Conservation (phyloP, 2,797 vertebrate species). For the Spea hammondii region DNA sequence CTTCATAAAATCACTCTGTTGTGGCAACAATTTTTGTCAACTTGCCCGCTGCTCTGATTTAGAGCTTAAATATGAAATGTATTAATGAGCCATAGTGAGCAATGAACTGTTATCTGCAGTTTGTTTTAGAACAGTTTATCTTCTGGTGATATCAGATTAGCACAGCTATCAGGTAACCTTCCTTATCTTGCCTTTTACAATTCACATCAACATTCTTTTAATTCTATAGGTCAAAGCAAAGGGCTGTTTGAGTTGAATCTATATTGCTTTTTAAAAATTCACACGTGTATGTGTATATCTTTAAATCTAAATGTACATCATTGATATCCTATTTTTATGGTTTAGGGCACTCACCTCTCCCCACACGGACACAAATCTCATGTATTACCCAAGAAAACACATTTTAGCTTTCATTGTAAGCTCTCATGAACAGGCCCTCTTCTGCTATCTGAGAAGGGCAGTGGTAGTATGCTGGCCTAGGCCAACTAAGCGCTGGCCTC, state of each 20-base stretch:
- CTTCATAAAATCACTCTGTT: slow-evolving; percentile 6
- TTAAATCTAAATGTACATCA: not conserved
- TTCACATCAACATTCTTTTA: slow-evolving; percentile 7
- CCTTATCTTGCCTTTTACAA: slow-evolving; percentile 27
- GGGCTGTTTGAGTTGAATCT: not conserved
- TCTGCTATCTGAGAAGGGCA: too few relatives aligned
- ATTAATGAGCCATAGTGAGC: slow-evolving; percentile 13
- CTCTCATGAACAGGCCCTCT: too few relatives aligned
- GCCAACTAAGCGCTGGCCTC: too few relatives aligned
- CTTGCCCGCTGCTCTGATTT: slow-evolving; percentile 2
- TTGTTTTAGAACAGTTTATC: slow-evolving; percentile 42
- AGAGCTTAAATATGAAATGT: slow-evolving; percentile 9
- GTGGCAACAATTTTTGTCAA: not conserved
- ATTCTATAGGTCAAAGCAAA: slow-evolving; percentile 10
- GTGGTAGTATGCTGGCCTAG: too few relatives aligned
- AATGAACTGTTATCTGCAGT: slow-evolving; percentile 40
- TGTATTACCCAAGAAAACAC: too few relatives aligned
- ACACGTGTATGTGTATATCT: not conserved
- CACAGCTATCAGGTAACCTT: slow-evolving; percentile 27
- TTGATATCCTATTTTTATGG: not conserved
- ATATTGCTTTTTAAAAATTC: not conserved
- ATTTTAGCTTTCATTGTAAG: too few relatives aligned
- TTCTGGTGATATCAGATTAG: slow-evolving; percentile 36
- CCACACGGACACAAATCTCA: not conserved
- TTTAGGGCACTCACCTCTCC: not conserved